A percentile compares a stretch with the other conserved stretches of the same genome.
Evolutionary conservation across 2,113 vertebrate species (phyloP).

Genomic region (Falco punctatus): DNA sequence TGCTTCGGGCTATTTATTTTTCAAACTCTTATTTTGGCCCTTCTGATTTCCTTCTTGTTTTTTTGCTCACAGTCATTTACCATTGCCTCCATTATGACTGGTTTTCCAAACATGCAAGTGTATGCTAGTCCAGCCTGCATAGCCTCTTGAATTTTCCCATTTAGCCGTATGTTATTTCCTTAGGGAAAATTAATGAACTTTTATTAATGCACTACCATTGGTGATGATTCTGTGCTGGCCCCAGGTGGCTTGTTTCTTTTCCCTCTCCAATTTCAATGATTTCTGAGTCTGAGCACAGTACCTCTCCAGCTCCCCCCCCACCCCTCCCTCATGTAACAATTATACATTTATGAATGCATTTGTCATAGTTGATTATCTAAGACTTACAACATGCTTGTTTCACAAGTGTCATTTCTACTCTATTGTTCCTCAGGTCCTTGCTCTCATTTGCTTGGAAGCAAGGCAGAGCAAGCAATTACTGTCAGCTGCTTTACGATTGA

Average conservation of each 20-base stretch:
- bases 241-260: neutral
- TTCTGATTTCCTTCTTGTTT: neutral
- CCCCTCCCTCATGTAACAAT: neutral
- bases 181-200: neutral
- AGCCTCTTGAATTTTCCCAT: neutral
- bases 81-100: neutral
- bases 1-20: neutral
- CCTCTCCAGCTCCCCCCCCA: neutral
- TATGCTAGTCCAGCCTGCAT: neutral
- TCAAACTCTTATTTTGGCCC: neutral
- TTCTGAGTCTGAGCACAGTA: neutral
- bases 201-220: neutral
- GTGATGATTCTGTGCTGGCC: neutral
- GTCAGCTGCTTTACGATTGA: neutral
- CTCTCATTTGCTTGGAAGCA: neutral
- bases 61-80: neutral
- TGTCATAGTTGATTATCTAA: conserved; percentile 9
- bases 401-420: conserved; percentile 19
- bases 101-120: neutral
- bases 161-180: neutral
- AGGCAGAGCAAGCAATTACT: conserved; percentile 10
- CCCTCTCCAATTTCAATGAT: neutral
- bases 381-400: neutral
- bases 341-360: conserved; percentile 18
- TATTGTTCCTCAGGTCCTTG: conserved; percentile 32